Evolutionary conservation across 2,797 vertebrate species (phyloP), one percentile per base, ranked within the genome.

Genomic region (Pangasius krempfi): DNA sequence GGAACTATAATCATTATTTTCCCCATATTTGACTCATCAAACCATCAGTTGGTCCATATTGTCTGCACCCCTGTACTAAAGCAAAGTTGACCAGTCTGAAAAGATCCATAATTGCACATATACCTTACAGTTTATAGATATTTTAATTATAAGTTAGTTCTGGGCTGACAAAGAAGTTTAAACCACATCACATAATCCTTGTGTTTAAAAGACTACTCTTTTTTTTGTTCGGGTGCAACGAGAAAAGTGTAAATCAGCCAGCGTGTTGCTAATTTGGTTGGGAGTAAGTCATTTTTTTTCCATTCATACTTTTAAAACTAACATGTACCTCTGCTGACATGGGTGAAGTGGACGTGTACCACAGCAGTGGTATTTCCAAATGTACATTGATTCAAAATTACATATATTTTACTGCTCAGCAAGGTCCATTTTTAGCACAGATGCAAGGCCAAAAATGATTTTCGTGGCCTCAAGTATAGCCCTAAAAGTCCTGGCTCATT

Each of bases 301-400:
- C 5, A 2, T 83, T 64, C 25, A 50, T 27, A 66, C 44, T 33
- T 64, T 84, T 66, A 64, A 64, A 84, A 50, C 30, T 84, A 84
- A 68, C 22, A 44, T 0, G n/a, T 27, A 84, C 27, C 82, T 68
- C 44, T 33, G 27, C 62, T 30, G 60, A 84, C 82, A 50, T 50
- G 82, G 2, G 44, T 50, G 44, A 84, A 64, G 44, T 20, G 44
- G 40, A 27, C 64, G 40, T 68, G 44, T 68, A 68, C 9, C 44
- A 30, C 62, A 84, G 40, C 25, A 50, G 82, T 33, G 82, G 82
- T 52, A 33, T 68, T 84, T 84, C 62, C 62, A 68, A 84, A 84
- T 68, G 68, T 68, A 84, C 82, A 84, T 68, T 12, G 82, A 84
- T 84, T 62, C 44, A n/a, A 68, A 84, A 84, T 84, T 3, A 84